These are phyloP conservation scores for Lepidothrix coronata DNA, from an alignment of 2,113 vertebrate species.

Conservation along the genomic window DNA sequence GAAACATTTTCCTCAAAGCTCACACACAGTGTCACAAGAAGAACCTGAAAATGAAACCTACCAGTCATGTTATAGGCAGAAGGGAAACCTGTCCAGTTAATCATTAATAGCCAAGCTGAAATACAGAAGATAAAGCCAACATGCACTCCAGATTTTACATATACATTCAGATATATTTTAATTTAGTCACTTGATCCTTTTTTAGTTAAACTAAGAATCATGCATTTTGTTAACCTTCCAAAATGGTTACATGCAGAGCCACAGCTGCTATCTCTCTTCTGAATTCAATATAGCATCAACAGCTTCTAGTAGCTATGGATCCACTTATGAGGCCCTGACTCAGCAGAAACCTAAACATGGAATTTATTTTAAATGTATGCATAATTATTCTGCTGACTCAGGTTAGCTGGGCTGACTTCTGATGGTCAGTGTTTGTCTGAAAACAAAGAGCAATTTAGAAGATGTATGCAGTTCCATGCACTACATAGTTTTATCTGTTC, in stretches of 20 bases:
- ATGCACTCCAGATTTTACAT: not conserved
- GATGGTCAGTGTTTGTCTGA: not conserved
- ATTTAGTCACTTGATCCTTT: not conserved
- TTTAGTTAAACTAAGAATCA: not conserved
- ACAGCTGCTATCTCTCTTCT: slow-evolving; percentile 6
- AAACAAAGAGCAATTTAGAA: slow-evolving; percentile 16
- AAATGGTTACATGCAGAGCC: not conserved
- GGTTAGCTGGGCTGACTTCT: not conserved
- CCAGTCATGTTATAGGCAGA: not conserved
- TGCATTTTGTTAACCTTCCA: not conserved
- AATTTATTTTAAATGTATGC: not conserved
- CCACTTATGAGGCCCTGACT: not conserved
- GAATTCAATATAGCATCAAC: not conserved
- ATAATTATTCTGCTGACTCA: slow-evolving; percentile 31
- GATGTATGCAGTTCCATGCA: not conserved
- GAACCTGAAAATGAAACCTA: slow-evolving; percentile 35
- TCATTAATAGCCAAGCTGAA: not conserved
- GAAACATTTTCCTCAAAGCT: not conserved
- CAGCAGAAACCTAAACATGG: slow-evolving; percentile 7
- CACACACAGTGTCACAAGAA: not conserved
- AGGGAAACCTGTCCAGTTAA: not conserved
- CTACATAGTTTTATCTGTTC: not conserved
- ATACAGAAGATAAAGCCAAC: not conserved
- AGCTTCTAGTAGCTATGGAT: not conserved
- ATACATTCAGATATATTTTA: not conserved